Conservation (phyloP, 2,113 vertebrate species). For the Odontophorus gujanensis region DNA sequence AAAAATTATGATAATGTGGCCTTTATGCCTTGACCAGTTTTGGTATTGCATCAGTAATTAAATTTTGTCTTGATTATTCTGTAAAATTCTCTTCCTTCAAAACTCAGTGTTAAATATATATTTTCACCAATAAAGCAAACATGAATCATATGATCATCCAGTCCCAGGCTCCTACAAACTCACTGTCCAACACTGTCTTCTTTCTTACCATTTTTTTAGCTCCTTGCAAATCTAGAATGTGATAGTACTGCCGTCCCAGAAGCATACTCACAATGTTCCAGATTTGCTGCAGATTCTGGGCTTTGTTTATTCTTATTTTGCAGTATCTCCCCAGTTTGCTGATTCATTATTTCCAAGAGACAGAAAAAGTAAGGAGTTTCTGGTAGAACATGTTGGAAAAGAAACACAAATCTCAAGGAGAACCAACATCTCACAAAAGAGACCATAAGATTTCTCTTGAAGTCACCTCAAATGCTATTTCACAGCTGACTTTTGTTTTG, state of each 20-base stretch:
- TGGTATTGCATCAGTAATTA: neutral
- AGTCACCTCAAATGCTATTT: neutral
- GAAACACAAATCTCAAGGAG: neutral
- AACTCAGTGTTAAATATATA: neutral
- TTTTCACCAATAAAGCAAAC: rapidly evolving
- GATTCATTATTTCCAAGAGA: neutral
- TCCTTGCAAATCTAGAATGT: neutral
- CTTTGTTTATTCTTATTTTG: neutral
- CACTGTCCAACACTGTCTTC: neutral
- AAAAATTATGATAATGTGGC: neutral
- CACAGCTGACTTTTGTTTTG: neutral
- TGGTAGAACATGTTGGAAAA: neutral
- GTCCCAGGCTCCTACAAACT: neutral
- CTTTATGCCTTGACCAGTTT: neutral
- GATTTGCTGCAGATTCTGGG: neutral
- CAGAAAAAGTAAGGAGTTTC: neutral
- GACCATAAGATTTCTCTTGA: neutral
- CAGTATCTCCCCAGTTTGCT: rapidly evolving
- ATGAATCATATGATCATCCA: neutral
- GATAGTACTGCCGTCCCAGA: neutral
- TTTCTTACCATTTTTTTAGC: neutral
- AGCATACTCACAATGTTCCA: neutral
- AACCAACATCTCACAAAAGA: neutral
- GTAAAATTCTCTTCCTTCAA: neutral
- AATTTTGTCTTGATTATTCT: neutral